Conservation (phyloP, 2,797 vertebrate genomes). For the Masticophis lateralis region DNA sequence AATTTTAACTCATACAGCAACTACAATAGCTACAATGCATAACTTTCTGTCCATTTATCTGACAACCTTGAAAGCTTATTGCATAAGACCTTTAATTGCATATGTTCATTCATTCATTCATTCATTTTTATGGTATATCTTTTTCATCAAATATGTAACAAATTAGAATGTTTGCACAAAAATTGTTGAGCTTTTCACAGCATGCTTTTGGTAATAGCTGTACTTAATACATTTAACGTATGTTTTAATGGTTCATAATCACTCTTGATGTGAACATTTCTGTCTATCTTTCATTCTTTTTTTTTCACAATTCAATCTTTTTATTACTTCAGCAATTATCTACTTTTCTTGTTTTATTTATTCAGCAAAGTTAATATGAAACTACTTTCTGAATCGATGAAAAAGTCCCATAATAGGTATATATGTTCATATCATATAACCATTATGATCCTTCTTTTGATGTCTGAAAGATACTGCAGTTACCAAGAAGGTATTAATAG, state of each 20-base stretch:
- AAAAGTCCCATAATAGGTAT: background rate
- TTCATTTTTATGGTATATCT: background rate
- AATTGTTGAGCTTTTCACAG: constrained; percentile 18
- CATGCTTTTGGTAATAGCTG: background rate
- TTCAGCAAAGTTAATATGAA: constrained; percentile 51
- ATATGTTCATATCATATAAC: background rate
- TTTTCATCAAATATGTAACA: background rate
- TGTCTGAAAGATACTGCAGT: background rate
- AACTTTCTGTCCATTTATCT: background rate
- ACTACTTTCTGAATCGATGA: background rate
- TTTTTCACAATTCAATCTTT: background rate
- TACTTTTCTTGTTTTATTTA: constrained; percentile 18
- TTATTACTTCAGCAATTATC: background rate
- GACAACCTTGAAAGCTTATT: background rate
- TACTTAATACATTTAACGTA: constrained; percentile 10
- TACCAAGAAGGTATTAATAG: constrained; percentile 47
- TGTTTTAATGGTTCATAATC: background rate
- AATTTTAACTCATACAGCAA: background rate
- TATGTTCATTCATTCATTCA: background rate
- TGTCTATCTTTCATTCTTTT: background rate
- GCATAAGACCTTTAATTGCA: background rate
- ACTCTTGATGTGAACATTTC: background rate
- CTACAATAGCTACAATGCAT: background rate
- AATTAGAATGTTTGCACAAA: background rate
- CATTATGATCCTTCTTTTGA: constrained; percentile 12